phyloP scores from a whole-genome alignment of 2,888 invertebrate genomes.

The Lapara coniferarum region DNA sequence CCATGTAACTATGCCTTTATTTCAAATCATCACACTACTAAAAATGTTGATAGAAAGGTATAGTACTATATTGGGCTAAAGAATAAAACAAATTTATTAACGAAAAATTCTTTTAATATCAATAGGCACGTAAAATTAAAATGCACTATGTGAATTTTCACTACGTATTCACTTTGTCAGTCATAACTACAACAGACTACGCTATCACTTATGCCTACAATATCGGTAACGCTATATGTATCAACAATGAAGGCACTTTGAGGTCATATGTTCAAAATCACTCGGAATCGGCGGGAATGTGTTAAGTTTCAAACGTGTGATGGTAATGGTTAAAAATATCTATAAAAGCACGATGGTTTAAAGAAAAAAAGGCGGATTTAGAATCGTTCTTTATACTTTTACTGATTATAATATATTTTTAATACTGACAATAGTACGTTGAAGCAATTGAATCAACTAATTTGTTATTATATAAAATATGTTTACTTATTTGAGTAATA shows the following conservation, averaged over 20 bases:
- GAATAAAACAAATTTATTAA: background rate
- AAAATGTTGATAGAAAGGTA: background rate
- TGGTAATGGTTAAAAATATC: too few species aligned
- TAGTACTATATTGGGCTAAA: background rate
- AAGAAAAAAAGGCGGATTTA: background rate
- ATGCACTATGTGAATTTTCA: slow-evolving; percentile 5
- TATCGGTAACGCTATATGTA: slow-evolving; percentile 8
- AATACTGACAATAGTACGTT: too few species aligned
- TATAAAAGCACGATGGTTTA: too few species aligned
- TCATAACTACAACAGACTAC: slow-evolving; percentile 5
- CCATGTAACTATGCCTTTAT: too few species aligned
- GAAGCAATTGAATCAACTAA: background rate
- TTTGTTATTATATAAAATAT: background rate
- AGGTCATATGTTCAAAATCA: slow-evolving; percentile 1
- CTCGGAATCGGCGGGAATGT: slow-evolving; percentile 23
- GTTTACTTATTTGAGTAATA: background rate
- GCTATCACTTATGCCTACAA: slow-evolving; percentile 2
- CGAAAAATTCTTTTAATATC: slow-evolving; percentile 21
- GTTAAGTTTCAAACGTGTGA: slow-evolving; percentile 2
- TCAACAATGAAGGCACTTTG: slow-evolving; percentile 16
- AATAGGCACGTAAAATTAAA: slow-evolving; percentile 9
- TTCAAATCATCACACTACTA: background rate
- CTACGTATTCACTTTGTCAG: slow-evolving; percentile 12
- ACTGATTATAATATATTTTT: too few species aligned
- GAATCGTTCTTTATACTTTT: too few species aligned